Conservation (phyloP, 2,797 vertebrate genomes). For the Podargus strigoides region DNA sequence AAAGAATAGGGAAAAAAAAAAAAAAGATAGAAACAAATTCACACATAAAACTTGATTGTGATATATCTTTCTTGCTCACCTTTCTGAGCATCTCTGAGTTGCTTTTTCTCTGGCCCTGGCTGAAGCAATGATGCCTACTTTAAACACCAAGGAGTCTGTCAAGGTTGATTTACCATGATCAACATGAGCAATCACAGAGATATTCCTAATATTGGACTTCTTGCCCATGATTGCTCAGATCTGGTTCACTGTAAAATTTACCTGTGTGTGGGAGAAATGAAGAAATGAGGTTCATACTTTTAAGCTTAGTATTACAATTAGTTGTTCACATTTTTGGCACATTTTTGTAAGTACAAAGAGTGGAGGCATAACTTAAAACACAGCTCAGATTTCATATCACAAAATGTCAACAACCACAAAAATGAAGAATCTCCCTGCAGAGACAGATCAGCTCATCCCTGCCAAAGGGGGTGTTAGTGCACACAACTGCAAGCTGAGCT, state of each 20-base stretch:
- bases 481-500: not conserved
- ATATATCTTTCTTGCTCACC: constrained; percentile 6
- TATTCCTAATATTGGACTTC: constrained; percentile 40
- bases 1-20: not conserved
- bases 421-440: not conserved
- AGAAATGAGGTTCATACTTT: not conserved
- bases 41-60: not conserved
- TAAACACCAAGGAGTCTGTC: not conserved
- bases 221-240: constrained; percentile 16
- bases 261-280: not conserved
- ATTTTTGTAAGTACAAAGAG: not conserved
- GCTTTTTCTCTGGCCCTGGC: not conserved
- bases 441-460: not conserved
- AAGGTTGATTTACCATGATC: constrained; percentile 28
- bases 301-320: not conserved
- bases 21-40: not conserved
- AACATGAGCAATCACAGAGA: constrained; percentile 15
- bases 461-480: not conserved
- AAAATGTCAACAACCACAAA: not conserved
- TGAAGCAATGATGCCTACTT: not conserved
- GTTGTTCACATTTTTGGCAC: not conserved
- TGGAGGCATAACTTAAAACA: not conserved
- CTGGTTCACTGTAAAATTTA: constrained; percentile 38
- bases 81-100: not conserved
- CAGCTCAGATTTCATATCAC: not conserved